Conservation (phyloP, 1,140 invertebrate species). For the Dendrolimus kikuchii region DNA sequence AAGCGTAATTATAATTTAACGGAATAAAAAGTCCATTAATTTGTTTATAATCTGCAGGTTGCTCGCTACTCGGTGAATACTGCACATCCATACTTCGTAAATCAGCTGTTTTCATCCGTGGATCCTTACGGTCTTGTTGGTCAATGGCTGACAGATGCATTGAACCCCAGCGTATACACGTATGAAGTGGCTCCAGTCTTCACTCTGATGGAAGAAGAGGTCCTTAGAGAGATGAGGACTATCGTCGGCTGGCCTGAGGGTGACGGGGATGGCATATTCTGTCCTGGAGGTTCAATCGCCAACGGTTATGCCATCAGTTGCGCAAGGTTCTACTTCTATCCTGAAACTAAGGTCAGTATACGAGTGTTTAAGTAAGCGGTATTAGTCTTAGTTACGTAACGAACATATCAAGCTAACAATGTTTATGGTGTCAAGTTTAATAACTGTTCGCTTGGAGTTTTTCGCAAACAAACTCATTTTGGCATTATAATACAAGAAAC, state of each 20-base stretch:
- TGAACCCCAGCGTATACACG: constrained; percentile 92
- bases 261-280: constrained; percentile 92
- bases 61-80: constrained; percentile 87
- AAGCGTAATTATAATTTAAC: not conserved
- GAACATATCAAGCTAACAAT: no score
- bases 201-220: constrained; percentile 88
- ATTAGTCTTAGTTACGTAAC: no score
- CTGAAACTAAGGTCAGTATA: constrained; percentile 81
- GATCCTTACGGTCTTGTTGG: constrained; percentile 89
- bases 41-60: constrained; percentile 32
- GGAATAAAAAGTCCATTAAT: not conserved
- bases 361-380: no score
- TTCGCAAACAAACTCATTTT: no score
- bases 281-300: constrained; percentile 95
- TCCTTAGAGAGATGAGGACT: constrained; percentile 86
- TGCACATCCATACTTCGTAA: constrained; percentile 89
- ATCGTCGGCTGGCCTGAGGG: constrained; percentile 88
- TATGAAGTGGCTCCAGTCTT: constrained; percentile 94
- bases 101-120: constrained; percentile 88
- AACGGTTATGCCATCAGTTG: constrained; percentile 96
- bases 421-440: no score
- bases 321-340: constrained; percentile 84
- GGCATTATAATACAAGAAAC: no score
- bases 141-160: constrained; percentile 88
- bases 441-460: no score